Evolutionary conservation across 2,113 vertebrate species (phyloP).

Genomic region (Anguilla rostrata): DNA sequence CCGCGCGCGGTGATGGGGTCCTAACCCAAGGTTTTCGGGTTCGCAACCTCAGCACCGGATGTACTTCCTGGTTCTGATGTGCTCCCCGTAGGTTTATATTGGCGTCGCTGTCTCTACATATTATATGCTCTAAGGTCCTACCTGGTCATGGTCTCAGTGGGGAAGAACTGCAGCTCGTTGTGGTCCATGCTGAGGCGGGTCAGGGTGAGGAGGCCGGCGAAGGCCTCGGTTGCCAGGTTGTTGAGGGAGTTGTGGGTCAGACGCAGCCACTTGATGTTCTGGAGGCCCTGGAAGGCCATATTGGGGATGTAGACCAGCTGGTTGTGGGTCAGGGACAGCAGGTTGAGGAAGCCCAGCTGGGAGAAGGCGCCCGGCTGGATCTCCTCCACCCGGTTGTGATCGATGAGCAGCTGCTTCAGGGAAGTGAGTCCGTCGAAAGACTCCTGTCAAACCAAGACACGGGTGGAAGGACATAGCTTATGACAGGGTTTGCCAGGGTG

Average conservation of each 20-base stretch:
- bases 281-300: slow-evolving; percentile 90
- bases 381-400: slow-evolving; percentile 83
- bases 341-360: slow-evolving; percentile 80
- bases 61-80: too few relatives aligned
- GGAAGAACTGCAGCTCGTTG: slow-evolving; percentile 89
- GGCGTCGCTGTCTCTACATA: too few relatives aligned
- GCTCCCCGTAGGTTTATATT: too few relatives aligned
- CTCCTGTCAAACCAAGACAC: slow-evolving; percentile 61
- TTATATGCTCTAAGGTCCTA: slow-evolving; percentile 23
- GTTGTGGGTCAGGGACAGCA: slow-evolving; percentile 83
- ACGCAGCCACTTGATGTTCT: slow-evolving; percentile 81
- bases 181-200: slow-evolving; percentile 86
- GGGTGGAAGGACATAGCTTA: not conserved
- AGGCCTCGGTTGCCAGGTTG: slow-evolving; percentile 82
- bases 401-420: slow-evolving; percentile 79
- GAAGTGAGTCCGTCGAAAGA: slow-evolving; percentile 86
- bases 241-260: slow-evolving; percentile 89
- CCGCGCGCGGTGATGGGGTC: too few relatives aligned
- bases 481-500: not conserved
- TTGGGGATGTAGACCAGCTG: slow-evolving; percentile 87
- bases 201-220: slow-evolving; percentile 81
- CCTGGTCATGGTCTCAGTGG: slow-evolving; percentile 80
- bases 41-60: too few relatives aligned
- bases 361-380: slow-evolving; percentile 86
- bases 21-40: too few relatives aligned